A percentile compares a stretch with the other conserved stretches of the same genome.
These are phyloP conservation scores for Smittia sp. DNA, from an alignment of 2,888 invertebrate species.

Conservation along the genomic window DNA sequence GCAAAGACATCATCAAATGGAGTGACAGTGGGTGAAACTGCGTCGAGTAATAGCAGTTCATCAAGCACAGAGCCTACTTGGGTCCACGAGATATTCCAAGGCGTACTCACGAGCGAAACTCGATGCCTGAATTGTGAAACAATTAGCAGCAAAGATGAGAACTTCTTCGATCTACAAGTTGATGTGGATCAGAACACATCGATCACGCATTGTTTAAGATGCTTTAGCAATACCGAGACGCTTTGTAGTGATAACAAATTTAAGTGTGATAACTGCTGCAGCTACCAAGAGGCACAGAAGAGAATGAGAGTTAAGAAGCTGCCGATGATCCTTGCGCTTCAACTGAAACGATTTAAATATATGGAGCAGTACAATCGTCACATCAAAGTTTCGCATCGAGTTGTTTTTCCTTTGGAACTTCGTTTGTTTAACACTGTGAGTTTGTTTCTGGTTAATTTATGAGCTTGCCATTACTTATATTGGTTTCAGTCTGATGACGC, in stretches of 20 bases:
- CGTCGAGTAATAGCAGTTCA: not conserved
- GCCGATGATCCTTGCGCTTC: conserved; percentile 95
- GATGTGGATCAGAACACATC: conserved; percentile 99
- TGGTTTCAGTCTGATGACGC: conserved; percentile 89
- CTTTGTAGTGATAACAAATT: conserved; percentile 99
- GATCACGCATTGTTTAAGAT: conserved; percentile 95
- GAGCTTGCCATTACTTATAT: conserved; percentile 38
- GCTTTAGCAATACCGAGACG: conserved; percentile 98
- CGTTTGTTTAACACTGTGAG: conserved; percentile 92
- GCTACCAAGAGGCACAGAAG: conserved; percentile 98
- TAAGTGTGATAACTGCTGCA: conserved; percentile 98
- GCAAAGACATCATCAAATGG: conserved; percentile 43
- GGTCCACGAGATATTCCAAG: conserved; percentile 99
- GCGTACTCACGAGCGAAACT: conserved; percentile 98
- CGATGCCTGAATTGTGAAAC: conserved; percentile 99
- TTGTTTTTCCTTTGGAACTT: conserved; percentile 97
- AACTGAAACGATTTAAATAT: conserved; percentile 95
- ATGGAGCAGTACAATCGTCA: conserved; percentile 98
- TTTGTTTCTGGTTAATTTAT: conserved; percentile 35
- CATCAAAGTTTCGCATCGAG: conserved; percentile 98
- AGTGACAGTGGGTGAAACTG: not conserved
- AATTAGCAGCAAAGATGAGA: conserved; percentile 98
- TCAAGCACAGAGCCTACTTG: conserved; percentile 77
- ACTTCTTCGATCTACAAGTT: conserved; percentile 98
- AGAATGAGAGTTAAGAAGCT: conserved; percentile 98